phyloP scores from a whole-genome alignment of 1,140 invertebrate genomes.

The Limonius californicus region DNA sequence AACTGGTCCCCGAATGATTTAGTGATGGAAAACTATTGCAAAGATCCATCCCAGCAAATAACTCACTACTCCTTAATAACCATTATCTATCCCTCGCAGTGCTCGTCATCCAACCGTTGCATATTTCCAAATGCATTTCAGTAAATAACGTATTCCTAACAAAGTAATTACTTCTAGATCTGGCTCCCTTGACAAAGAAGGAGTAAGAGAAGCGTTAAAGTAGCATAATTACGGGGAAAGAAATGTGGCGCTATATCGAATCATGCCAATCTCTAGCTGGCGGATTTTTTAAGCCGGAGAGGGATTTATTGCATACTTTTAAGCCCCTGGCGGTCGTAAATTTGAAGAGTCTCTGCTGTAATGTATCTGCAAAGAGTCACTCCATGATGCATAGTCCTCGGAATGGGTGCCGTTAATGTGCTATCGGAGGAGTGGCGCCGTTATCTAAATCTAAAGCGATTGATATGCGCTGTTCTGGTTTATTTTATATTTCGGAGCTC shows the following conservation, averaged over 20 bases:
- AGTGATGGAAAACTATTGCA: too few species aligned
- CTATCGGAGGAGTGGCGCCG: constrained; percentile 17
- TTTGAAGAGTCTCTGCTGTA: constrained; percentile 28
- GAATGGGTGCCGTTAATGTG: constrained; percentile 25
- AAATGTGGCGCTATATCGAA: constrained; percentile 33
- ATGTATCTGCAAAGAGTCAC: constrained; percentile 30
- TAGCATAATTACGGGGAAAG: constrained; percentile 33
- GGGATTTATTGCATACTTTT: constrained; percentile 41
- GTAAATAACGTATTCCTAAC: not conserved
- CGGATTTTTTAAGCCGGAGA: constrained; percentile 31
- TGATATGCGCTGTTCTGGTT: constrained; percentile 21
- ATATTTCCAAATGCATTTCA: too few species aligned
- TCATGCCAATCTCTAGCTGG: constrained; percentile 37
- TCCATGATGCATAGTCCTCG: constrained; percentile 30
- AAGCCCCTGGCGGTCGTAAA: constrained; percentile 38
- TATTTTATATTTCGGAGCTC: constrained; percentile 10
- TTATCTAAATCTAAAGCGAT: constrained; percentile 26
- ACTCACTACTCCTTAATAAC: too few species aligned
- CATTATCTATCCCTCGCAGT: too few species aligned
- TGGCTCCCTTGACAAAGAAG: constrained; percentile 4
- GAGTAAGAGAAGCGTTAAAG: constrained; percentile 3
- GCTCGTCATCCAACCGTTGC: too few species aligned
- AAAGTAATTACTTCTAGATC: not conserved
- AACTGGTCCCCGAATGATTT: too few species aligned
- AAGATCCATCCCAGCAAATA: too few species aligned